These are phyloP conservation scores for Calephelis virginiensis DNA, from an alignment of 1,140 invertebrate genomes.

Conservation along the genomic window DNA sequence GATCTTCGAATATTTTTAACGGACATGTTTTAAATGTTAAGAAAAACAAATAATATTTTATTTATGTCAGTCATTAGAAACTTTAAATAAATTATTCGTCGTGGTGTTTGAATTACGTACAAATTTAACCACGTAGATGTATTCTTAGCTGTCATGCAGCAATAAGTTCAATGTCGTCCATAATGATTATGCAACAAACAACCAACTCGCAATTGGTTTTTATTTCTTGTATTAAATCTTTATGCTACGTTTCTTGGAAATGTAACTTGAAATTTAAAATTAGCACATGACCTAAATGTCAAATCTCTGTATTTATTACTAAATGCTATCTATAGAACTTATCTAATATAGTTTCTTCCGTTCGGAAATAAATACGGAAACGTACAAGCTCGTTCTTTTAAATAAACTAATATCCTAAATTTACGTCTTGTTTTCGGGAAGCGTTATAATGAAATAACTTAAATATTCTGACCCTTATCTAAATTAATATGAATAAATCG, in stretches of 20 bases:
- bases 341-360: no score
- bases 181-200: slow-evolving; percentile 38
- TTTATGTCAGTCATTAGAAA: neutral
- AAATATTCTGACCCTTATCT: no score
- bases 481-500: no score
- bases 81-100: neutral
- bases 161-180: slow-evolving; percentile 47
- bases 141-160: slow-evolving; percentile 22
- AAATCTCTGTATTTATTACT: no score
- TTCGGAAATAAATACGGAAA: no score
- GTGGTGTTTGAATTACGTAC: slow-evolving; percentile 6
- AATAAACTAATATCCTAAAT: no score
- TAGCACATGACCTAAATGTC: no score
- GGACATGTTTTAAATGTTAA: slow-evolving; percentile 53
- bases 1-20: slow-evolving; percentile 75
- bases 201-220: slow-evolving; percentile 15
- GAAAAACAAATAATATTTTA: slow-evolving; percentile 23
- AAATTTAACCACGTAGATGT: slow-evolving; percentile 6
- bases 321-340: no score
- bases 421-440: no score
- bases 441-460: no score
- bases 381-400: no score
- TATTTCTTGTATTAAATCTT: slow-evolving; percentile 3
- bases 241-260: neutral
- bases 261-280: neutral